Evolutionary conservation across 64 coral and sea anemone genomes (phyloP), one percentile per base, ranked within the genome.

Genomic region (Anthopleura sola): DNA sequence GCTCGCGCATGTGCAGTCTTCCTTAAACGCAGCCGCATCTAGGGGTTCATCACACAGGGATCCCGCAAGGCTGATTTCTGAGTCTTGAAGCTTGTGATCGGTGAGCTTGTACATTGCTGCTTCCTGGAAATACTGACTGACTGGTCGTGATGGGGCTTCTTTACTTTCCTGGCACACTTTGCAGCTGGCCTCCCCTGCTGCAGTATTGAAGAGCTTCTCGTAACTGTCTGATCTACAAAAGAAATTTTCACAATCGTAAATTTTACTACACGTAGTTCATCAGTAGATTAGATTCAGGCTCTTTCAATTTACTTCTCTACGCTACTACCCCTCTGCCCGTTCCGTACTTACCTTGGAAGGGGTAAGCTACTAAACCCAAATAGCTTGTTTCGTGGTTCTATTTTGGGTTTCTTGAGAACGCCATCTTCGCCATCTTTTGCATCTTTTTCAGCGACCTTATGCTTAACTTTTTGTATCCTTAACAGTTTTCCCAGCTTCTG

Each of bases 401-500:
- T 32, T 50, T 36, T 24, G 5, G 82, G 82, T 23, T 44, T 6
- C 6, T 18, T 48, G 6, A 37, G 1, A 53, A 17, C 1, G 1
- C 50, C 40, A 37, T 77, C 75, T 36, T 21, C 37, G 1, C 11
- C 24, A 47, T 48, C 37, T 79, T 82, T 60, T 12, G 87, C 57
- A 13, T 89, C 78, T 32, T 89, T 36, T 17, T 89, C 77, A 21
- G 60, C 78, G 16, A 68, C 83, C 38, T 81, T 64, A 32, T 82
- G 78, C 55, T 68, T 49, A 10, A 57, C 13, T 60, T 38, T 82
- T 60, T 69, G 74, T n/a, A 89, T 36, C 16, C 76, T 90, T 13
- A 91, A 23, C 12, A 94, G 50, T 51, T 68, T 86, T 29, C 87
- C 92, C 5, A 94, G 84, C 69, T 84, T 49, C 55, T 89, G 87